A percentile compares a stretch with the other conserved stretches of the same genome.
Evolutionary conservation across 1,140 invertebrate genomes (phyloP).

Genomic region (Phortica variegata): DNA sequence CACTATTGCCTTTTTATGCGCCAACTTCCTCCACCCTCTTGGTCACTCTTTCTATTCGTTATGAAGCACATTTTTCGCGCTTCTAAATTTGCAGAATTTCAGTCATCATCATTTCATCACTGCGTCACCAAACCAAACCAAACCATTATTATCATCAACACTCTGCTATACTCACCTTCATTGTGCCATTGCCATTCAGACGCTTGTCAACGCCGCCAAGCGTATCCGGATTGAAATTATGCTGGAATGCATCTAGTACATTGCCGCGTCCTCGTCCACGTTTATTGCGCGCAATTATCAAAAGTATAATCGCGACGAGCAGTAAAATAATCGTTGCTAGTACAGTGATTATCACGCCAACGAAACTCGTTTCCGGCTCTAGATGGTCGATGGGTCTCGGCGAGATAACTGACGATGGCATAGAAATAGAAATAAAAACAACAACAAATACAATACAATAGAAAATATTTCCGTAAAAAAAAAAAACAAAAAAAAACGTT

Average conservation of each 20-base stretch:
- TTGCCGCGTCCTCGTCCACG: conserved; percentile 62
- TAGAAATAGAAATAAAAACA: not conserved
- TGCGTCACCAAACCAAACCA: too few relatives aligned
- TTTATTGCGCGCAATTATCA: conserved; percentile 71
- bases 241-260: conserved; percentile 56
- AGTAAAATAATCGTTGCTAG: conserved; percentile 73
- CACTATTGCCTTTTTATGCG: too few relatives aligned
- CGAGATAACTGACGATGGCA: conserved; percentile 36
- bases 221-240: conserved; percentile 55
- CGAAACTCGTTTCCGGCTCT: conserved; percentile 64
- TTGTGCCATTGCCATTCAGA: conserved; percentile 53
- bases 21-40: too few relatives aligned
- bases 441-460: conserved; percentile 1
- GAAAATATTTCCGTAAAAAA: conserved; percentile 4
- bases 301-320: conserved; percentile 67
- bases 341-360: conserved; percentile 76
- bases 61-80: too few relatives aligned
- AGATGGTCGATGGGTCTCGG: conserved; percentile 56
- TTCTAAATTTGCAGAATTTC: too few relatives aligned
- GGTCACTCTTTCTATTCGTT: too few relatives aligned
- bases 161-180: conserved; percentile 57
- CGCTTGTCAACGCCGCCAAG: conserved; percentile 58
- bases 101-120: too few relatives aligned
- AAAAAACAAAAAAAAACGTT: not conserved
- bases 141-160: too few relatives aligned